Evolutionary conservation across 2,888 invertebrate genomes (phyloP).

Genomic region (Rotaria sp.): DNA sequence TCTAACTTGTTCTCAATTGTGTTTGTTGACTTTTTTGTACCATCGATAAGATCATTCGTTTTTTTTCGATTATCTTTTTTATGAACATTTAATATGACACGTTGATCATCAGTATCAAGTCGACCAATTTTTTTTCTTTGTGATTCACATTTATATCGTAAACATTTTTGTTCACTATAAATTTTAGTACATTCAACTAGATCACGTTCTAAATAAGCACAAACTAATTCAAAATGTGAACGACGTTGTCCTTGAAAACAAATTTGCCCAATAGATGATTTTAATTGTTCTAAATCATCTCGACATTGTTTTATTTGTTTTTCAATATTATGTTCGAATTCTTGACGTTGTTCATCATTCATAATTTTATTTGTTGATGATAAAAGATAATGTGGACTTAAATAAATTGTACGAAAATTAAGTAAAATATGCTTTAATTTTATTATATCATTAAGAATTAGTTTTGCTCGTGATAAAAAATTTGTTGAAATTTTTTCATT

Average conservation of each 20-base stretch:
- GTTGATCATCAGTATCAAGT: background rate
- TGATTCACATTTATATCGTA: slow-evolving; percentile 1
- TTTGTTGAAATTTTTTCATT: background rate
- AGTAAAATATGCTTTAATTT: background rate
- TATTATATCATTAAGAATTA: background rate
- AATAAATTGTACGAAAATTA: background rate
- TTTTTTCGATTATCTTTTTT: background rate
- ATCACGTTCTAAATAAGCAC: slow-evolving; percentile 3
- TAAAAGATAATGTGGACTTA: background rate
- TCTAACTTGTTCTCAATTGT: background rate
- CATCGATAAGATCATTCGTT: background rate
- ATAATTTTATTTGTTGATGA: background rate
- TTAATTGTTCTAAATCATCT: background rate
- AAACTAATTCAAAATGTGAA: slow-evolving; percentile 9
- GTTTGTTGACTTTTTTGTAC: background rate
- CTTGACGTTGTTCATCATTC: background rate
- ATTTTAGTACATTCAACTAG: slow-evolving; percentile 20
- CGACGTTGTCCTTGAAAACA: slow-evolving; percentile 26
- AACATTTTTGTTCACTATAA: slow-evolving; percentile 19
- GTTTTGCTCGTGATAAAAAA: background rate
- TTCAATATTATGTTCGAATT: background rate
- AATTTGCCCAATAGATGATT: background rate
- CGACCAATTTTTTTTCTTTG: slow-evolving; percentile 4
- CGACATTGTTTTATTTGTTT: slow-evolving; percentile 14
- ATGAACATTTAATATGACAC: background rate